A percentile compares a stretch with the other conserved stretches of the same genome.
Evolutionary conservation across 2,113 vertebrate species (phyloP).

Genomic region (Vulpes vulpes): DNA sequence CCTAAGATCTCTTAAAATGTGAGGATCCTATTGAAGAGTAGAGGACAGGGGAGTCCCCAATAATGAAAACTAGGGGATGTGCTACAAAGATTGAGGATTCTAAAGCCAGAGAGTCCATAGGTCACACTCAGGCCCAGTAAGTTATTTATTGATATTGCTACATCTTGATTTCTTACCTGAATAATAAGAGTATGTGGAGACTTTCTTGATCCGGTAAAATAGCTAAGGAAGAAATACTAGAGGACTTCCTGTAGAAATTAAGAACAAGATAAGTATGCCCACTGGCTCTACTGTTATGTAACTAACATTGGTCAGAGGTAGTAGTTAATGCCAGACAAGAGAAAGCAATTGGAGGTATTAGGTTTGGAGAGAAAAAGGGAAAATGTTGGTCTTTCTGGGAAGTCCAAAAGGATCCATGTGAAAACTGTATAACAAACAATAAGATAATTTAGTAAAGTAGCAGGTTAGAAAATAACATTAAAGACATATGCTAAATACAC

Average conservation of each 20-base stretch:
- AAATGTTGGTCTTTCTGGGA: neutral
- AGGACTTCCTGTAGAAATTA: neutral
- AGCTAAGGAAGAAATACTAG: neutral
- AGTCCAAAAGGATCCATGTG: neutral
- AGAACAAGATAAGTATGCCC: neutral
- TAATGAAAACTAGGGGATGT: neutral
- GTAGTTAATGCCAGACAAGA: neutral
- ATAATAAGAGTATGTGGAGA: neutral
- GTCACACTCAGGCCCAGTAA: neutral
- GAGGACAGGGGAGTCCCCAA: neutral
- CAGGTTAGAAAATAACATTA: neutral
- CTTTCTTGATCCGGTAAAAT: neutral
- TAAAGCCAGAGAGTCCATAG: neutral
- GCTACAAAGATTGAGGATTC: neutral
- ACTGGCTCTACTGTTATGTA: no score
- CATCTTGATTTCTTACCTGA: neutral
- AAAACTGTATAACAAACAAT: neutral
- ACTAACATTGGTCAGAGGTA: neutral
- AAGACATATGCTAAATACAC: neutral
- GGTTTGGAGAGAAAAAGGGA: neutral
- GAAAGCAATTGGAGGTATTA: neutral
- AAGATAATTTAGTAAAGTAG: slow-evolving; percentile 29
- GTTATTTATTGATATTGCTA: neutral
- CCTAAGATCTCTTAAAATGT: neutral
- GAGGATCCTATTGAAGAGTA: neutral